Conservation (phyloP, 30 jellyfish, hydroid and myxozoan species). For the Turritopsis rubra region DNA sequence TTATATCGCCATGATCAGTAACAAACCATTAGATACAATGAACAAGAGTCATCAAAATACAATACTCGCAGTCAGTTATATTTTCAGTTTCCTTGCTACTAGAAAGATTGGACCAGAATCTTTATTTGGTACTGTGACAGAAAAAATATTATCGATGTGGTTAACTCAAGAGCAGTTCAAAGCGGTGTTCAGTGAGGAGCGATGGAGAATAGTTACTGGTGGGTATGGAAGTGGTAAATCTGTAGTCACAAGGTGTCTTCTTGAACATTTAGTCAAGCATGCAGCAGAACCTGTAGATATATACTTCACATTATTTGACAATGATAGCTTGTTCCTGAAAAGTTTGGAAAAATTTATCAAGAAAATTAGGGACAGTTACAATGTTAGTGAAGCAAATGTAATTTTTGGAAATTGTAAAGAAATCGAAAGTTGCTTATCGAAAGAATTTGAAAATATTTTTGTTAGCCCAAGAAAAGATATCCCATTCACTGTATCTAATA, state of each 20-base stretch:
- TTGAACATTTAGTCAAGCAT: background rate
- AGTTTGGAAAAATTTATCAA: background rate
- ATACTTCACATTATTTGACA: background rate
- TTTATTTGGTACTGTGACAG: background rate
- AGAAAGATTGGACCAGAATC: background rate
- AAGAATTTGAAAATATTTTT: background rate
- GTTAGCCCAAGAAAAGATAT: background rate
- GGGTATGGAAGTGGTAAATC: background rate
- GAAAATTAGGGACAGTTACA: background rate
- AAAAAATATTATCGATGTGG: background rate
- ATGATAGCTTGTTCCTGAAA: background rate
- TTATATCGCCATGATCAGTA: background rate
- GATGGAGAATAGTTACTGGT: background rate
- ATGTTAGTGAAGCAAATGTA: background rate
- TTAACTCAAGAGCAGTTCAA: background rate
- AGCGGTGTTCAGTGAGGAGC: background rate
- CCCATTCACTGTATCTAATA: background rate
- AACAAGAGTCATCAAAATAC: background rate
- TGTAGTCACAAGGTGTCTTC: background rate
- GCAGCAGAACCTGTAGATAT: background rate
- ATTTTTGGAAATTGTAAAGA: background rate
- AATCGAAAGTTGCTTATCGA: background rate
- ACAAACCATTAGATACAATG: too few relatives aligned
- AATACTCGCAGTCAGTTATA: background rate
- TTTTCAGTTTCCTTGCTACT: background rate